phyloP scores from a whole-genome alignment of 2,797 vertebrate genomes.

The Poeciliopsis presidionis region DNA sequence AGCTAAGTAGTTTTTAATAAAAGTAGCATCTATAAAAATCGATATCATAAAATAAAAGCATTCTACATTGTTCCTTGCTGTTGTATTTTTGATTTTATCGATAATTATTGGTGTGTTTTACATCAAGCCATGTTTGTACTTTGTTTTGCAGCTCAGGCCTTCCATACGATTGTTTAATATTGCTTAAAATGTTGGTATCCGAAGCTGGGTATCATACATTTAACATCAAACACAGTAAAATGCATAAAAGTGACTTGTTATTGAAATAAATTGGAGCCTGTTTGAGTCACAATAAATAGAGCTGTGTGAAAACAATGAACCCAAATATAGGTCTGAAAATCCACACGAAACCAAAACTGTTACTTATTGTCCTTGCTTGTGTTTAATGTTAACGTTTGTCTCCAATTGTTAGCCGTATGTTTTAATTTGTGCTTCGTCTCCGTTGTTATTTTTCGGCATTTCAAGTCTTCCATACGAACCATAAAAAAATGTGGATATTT shows the following conservation, averaged over 20 bases:
- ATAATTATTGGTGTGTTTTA: background rate
- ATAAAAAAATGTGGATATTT: background rate
- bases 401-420: background rate
- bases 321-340: background rate
- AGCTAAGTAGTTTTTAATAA: slow-evolving; percentile 25
- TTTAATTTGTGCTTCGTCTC: background rate
- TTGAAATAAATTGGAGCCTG: slow-evolving; percentile 15
- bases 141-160: background rate
- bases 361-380: background rate
- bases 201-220: background rate
- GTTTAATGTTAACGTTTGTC: background rate
- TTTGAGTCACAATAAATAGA: slow-evolving; percentile 30
- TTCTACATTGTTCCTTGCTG: background rate
- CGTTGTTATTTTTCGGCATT: background rate
- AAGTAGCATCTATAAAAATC: background rate
- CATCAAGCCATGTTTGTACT: background rate
- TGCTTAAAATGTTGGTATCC: background rate
- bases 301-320: slow-evolving; percentile 8
- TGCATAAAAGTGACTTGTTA: slow-evolving; percentile 9
- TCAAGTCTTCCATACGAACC: background rate
- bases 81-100: background rate
- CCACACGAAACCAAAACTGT: background rate
- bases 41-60: background rate
- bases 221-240: background rate
- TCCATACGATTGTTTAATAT: background rate